Conservation (phyloP, 2,797 vertebrate species). For the Dromococcyx pavoninus region DNA sequence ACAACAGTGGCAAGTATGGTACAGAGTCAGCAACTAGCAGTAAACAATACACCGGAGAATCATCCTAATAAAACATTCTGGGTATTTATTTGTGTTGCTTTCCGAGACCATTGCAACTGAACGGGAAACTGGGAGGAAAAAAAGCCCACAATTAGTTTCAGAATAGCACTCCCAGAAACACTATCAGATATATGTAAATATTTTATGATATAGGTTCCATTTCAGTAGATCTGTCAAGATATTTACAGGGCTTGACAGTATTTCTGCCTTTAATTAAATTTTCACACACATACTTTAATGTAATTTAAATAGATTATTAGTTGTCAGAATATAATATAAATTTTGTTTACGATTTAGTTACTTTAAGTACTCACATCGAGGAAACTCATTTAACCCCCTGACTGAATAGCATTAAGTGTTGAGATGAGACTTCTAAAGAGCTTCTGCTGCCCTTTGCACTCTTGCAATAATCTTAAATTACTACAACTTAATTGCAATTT, state of each 20-base stretch:
- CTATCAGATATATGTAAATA: constrained; percentile 73
- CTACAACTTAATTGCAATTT: constrained; percentile 71
- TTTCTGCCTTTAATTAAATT: constrained; percentile 80
- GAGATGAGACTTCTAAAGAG: constrained; percentile 74
- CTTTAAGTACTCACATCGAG: constrained; percentile 77
- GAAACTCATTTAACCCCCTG: constrained; percentile 80
- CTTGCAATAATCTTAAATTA: constrained; percentile 75
- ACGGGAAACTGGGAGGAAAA: constrained; percentile 2
- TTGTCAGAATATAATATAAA: constrained; percentile 81
- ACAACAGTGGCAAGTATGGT: not conserved
- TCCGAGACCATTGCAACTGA: not conserved
- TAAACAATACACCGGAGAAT: constrained; percentile 34
- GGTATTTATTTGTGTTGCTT: constrained; percentile 10
- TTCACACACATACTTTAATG: constrained; percentile 79
- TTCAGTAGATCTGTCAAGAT: constrained; percentile 76
- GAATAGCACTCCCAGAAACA: constrained; percentile 35
- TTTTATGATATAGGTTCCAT: constrained; percentile 67
- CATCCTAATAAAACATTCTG: not conserved
- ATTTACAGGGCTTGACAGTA: constrained; percentile 77
- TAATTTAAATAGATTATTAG: constrained; percentile 83
- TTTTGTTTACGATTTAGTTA: constrained; percentile 83
- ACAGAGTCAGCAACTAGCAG: not conserved
- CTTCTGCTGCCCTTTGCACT: constrained; percentile 69
- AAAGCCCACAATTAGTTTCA: constrained; percentile 41
- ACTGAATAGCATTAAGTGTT: constrained; percentile 70